Evolutionary conservation across 2,113 vertebrate species (phyloP), one percentile per base, ranked within the genome.

Genomic region (Hassar affinis): DNA sequence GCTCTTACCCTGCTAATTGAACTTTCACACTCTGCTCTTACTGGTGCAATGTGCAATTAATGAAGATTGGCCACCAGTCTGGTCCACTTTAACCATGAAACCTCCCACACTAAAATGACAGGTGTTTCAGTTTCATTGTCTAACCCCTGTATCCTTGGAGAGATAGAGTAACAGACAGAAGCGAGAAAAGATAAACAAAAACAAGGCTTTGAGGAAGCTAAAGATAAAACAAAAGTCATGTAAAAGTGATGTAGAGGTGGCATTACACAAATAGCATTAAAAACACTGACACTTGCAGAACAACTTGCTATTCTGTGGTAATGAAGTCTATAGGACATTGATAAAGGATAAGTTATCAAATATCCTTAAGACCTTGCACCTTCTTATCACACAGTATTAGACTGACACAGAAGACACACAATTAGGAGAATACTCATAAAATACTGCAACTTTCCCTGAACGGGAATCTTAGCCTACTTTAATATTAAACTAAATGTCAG

Each of bases 291-390:
- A 30, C 12, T 71, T 80, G 45, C 61, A 80, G 18, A 68, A 15
- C 49, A 20, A 68, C 18, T 14, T 20, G 14, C n/a, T 80, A 51
- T 30, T 62, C 57, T 49, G 30, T 68, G 78, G 51, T 62, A 77
- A 42, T 27, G 3, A n/a, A 42, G 35, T 33, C n/a, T 47, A 4
- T 0, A 74, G 54, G 51, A 30, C 66, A 57, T 15, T 20, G 38
- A 74, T 82, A 47, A 59, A 72, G 38, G 80, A 81, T 72, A 33
- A 59, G 54, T 59, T 82, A 82, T 47, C 35, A 6, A 61, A 4
- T 35, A 82, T 33, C 64, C 61, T 59, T 59, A 45, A 49, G 27
- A 17, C 22, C 20, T 59, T 45, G 35, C 38, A 59, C 38, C 5
- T 42, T 78, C 52, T 78, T 69, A 59, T 45, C 52, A 59, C 56